Conservation (phyloP, 2,888 invertebrate genomes). For the Nymphalis polychloros region DNA sequence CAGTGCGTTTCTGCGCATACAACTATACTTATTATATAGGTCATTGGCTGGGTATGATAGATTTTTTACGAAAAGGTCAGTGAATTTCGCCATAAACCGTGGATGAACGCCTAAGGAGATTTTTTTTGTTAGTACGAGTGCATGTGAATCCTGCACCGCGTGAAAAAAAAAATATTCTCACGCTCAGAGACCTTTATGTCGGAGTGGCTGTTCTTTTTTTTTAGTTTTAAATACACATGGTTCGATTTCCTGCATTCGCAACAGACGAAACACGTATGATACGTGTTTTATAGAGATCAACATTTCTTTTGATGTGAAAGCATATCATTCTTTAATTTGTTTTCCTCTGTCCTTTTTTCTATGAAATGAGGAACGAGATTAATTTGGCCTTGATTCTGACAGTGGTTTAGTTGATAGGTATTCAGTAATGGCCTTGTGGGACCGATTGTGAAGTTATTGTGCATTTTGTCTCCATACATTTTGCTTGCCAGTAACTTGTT, state of each 20-base stretch:
- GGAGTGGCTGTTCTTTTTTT: conserved; percentile 49
- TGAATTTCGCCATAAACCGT: conserved; percentile 58
- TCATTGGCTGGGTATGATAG: conserved; percentile 45
- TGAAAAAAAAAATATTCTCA: conserved; percentile 67
- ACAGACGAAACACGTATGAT: conserved; percentile 45
- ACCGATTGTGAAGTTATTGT: conserved; percentile 41
- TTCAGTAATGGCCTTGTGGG: conserved; percentile 46
- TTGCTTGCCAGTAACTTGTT: conserved; percentile 22
- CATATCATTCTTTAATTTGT: conserved; percentile 9
- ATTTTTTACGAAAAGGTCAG: conserved; percentile 59
- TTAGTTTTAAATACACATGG: conserved; percentile 54
- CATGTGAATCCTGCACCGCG: conserved; percentile 57
- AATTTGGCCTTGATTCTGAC: conserved; percentile 72
- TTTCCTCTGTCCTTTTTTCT: conserved; percentile 29
- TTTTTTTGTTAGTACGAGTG: conserved; percentile 58
- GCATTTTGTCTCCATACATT: conserved; percentile 31
- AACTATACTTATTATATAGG: conserved; percentile 48
- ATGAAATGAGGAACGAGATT: conserved; percentile 51
- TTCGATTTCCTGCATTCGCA: conserved; percentile 58
- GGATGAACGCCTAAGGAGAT: conserved; percentile 44
- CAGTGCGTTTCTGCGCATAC: conserved; percentile 66
- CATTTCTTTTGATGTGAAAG: conserved; percentile 10
- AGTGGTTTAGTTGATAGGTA: conserved; percentile 50
- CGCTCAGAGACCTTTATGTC: conserved; percentile 57
- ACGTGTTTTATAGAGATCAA: conserved; percentile 18